phyloP scores from a whole-genome alignment of 1,140 invertebrate genomes.

The Listronotus bonariensis region DNA sequence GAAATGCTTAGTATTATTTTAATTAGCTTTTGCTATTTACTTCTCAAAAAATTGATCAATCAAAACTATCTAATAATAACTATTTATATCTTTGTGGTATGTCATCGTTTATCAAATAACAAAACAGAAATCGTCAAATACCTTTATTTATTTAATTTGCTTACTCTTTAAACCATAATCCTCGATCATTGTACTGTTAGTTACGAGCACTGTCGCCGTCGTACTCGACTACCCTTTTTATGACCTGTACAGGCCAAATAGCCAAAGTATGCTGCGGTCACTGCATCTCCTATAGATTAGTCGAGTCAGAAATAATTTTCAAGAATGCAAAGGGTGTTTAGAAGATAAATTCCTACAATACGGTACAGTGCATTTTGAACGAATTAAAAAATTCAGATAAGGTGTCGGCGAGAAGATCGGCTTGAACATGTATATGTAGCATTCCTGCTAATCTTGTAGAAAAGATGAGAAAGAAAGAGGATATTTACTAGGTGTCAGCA shows the following conservation, averaged over 20 bases:
- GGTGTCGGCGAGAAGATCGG: slow-evolving; percentile 21
- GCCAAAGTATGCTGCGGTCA: slow-evolving; percentile 19
- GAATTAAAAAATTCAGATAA: slow-evolving; percentile 21
- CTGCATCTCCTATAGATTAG: slow-evolving; percentile 19
- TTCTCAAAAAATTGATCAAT: too few relatives aligned
- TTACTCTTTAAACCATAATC: too few relatives aligned
- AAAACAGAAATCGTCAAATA: too few relatives aligned
- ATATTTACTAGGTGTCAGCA: slow-evolving; percentile 32
- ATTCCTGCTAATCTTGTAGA: slow-evolving; percentile 27
- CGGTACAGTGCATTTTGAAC: slow-evolving; percentile 20
- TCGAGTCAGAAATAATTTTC: slow-evolving; percentile 27
- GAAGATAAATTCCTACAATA: slow-evolving; percentile 31
- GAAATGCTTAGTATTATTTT: too few relatives aligned
- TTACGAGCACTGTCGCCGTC: too few relatives aligned
- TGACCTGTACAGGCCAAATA: slow-evolving; percentile 13
- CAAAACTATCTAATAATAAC: too few relatives aligned
- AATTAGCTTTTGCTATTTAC: too few relatives aligned
- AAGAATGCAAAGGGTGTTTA: slow-evolving; percentile 31
- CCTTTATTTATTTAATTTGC: too few relatives aligned
- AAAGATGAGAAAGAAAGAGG: slow-evolving; percentile 23
- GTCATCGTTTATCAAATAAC: too few relatives aligned
- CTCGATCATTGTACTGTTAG: too few relatives aligned
- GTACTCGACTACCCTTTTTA: slow-evolving; percentile 3
- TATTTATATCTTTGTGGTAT: too few relatives aligned
- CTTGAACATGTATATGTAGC: slow-evolving; percentile 28